A percentile compares a stretch with the other conserved stretches of the same genome.
phyloP scores from a whole-genome alignment of 2,797 vertebrate genomes.

The Melanogrammus aeglefinus region DNA sequence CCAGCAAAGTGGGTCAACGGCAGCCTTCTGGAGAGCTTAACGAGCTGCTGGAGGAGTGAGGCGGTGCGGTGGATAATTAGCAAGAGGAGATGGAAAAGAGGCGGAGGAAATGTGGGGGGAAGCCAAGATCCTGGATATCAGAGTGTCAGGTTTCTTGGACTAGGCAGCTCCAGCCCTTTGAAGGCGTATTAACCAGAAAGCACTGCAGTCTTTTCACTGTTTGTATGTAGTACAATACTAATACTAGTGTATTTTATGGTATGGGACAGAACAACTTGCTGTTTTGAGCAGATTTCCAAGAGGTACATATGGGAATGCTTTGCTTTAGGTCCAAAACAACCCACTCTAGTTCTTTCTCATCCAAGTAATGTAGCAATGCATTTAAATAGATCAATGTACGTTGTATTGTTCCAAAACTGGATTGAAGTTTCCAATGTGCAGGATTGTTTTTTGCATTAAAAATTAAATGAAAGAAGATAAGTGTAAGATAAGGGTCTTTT shows the following conservation, averaged over 20 bases:
- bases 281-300: slow-evolving; percentile 22
- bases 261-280: not conserved
- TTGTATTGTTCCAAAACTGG: not conserved
- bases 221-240: not conserved
- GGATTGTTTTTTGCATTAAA: not conserved
- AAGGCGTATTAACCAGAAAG: not conserved
- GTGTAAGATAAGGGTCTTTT: not conserved
- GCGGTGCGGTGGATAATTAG: slow-evolving; percentile 71
- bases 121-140: slow-evolving; percentile 47
- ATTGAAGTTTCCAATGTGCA: not conserved
- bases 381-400: not conserved
- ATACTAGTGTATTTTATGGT: not conserved
- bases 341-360: not conserved
- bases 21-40: slow-evolving; percentile 70
- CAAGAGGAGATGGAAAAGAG: slow-evolving; percentile 36
- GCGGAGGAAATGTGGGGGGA: slow-evolving; percentile 24
- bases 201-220: not conserved
- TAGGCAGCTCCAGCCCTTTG: slow-evolving; percentile 14
- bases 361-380: not conserved
- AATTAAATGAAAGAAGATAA: not conserved
- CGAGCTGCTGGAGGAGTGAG: slow-evolving; percentile 69
- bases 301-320: slow-evolving; percentile 4
- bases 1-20: slow-evolving; percentile 77
- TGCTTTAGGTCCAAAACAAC: not conserved
- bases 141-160: slow-evolving; percentile 40